Conservation (phyloP, 2,888 invertebrate genomes). For the Apamea crenata region DNA sequence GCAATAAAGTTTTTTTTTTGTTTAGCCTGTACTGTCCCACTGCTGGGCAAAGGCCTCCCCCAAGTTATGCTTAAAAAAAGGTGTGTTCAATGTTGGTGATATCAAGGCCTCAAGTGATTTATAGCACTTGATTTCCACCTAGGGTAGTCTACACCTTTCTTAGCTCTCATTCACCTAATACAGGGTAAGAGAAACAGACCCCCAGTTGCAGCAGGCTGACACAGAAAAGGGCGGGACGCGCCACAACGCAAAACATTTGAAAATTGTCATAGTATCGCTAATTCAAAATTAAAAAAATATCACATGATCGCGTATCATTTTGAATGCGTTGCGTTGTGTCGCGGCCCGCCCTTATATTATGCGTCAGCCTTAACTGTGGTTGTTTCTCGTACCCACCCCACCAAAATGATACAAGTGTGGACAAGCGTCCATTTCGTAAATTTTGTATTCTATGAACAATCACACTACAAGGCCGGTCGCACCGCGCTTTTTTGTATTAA, state of each 20-base stretch:
- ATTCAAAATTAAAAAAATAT: neutral
- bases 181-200: neutral
- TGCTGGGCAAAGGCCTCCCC: no score
- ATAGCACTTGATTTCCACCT: neutral
- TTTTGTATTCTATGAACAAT: neutral
- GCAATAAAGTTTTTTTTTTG: neutral
- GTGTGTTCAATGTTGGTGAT: neutral
- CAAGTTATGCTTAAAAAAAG: neutral
- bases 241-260: neutral
- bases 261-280: neutral
- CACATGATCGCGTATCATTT: neutral
- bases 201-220: neutral
- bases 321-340: neutral
- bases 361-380: neutral
- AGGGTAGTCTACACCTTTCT: neutral
- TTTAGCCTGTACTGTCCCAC: no score
- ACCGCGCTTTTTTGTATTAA: neutral
- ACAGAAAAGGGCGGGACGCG: neutral
- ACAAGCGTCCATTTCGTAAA: neutral
- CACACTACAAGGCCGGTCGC: neutral
- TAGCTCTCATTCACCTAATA: neutral
- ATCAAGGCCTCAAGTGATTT: no score
- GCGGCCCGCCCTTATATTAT: neutral
- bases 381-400: neutral
- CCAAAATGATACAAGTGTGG: neutral